These are phyloP conservation scores for Bembecia ichneumoniformis DNA, from an alignment of 2,888 invertebrate species.

Conservation along the genomic window DNA sequence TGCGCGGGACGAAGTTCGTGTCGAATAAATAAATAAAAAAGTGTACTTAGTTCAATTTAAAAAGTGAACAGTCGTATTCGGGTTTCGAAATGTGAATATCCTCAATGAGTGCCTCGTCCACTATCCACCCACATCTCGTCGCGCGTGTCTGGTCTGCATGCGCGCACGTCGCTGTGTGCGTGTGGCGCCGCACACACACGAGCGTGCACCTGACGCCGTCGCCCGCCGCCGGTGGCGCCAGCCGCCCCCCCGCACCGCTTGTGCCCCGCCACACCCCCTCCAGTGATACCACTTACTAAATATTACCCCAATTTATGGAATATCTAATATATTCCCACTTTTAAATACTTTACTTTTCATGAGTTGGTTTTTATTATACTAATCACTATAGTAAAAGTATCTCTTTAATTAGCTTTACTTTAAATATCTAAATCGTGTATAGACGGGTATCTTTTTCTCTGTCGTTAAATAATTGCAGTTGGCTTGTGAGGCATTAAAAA, in stretches of 20 bases:
- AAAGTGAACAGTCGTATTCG: no score
- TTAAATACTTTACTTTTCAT: no score
- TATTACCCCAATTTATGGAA: conserved; percentile 14
- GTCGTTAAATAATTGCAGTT: no score
- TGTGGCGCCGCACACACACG: conserved; percentile 51
- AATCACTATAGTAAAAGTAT: no score
- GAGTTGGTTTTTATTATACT: no score
- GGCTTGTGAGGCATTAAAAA: no score
- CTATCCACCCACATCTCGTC: background rate
- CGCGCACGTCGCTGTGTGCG: conserved; percentile 12
- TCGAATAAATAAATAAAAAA: no score
- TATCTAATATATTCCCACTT: background rate
- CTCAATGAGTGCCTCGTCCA: background rate
- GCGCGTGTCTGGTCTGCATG: conserved; percentile 3
- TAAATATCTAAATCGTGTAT: no score
- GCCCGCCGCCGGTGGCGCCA: conserved; percentile 68
- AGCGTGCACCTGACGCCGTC: conserved; percentile 67
- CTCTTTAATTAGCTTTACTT: no score
- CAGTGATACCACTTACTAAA: conserved; percentile 24
- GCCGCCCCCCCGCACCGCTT: conserved; percentile 17
- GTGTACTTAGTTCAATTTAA: no score
- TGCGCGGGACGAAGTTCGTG: no score
- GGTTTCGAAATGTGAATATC: background rate
- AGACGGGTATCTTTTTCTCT: no score
- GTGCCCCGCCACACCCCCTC: conserved; percentile 20